Evolutionary conservation across 2,113 vertebrate genomes (phyloP), one percentile per base, ranked within the genome.

Genomic region (Colinus virginianus): DNA sequence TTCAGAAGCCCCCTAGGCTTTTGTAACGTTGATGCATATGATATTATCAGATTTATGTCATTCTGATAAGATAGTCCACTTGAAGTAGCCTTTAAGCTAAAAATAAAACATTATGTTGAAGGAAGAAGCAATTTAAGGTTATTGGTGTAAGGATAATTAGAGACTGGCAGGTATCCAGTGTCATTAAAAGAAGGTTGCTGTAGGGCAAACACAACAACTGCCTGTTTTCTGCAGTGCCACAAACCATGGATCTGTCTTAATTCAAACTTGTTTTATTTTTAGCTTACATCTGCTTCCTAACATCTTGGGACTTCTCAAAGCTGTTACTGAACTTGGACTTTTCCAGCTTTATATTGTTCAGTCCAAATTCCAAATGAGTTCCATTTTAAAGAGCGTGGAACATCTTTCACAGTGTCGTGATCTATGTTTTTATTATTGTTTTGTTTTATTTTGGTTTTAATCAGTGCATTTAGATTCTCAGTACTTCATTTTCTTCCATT

Each of bases 121-220:
- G n/a, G 88, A 46, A 94, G 8, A 22, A 93, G 21, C 70, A 91
- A 81, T 93, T 92, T 88, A 36, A 95, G 79, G 43, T 61, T 89
- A 55, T 51, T 87, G 7, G 21, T 23, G 13, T 93, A 88, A 89
- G 20, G 69, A 80, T 89, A 96, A 94, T 94, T 95, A 91, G 38
- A 20, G 4, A 74, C 48, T 95, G 46, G 70, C 38, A 96, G 48
- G 53, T 87, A 59, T 84, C 64, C 34, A 88, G 18, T 36, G 40
- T 92, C 53, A 79, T 94, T 94, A 91, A 28, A 8, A 56, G 45
- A 51, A 93, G 21, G 5, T 43, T 75, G 88, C 80, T 84, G n/a
- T n/a, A 91, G 89, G 91, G 76, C 64, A 89, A 84, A 85, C 51
- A 38, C 20, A 90, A 66, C 36, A 83, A 89, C 78, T 53, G 46